Conservation (phyloP, 2,113 vertebrate species). For the Carettochelys insculpta region DNA sequence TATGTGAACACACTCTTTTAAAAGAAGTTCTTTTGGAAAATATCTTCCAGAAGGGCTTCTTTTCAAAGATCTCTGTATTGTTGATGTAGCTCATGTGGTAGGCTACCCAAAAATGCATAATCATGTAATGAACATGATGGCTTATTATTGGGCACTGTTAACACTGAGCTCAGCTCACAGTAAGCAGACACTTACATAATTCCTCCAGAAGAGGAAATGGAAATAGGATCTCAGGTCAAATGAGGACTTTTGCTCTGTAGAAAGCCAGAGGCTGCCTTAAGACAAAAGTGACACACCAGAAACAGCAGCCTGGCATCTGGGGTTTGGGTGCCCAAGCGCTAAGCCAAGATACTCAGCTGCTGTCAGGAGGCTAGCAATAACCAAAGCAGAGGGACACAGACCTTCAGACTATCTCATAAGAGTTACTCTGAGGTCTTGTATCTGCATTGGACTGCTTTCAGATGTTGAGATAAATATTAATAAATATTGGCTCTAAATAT, state of each 20-base stretch:
- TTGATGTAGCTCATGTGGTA: too few species aligned
- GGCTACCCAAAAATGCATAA: background rate
- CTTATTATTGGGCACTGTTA: background rate
- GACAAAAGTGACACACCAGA: background rate
- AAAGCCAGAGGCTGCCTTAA: background rate
- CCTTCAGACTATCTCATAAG: background rate
- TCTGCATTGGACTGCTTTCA: background rate
- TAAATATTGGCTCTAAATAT: background rate
- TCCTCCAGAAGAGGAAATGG: background rate
- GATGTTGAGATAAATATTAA: background rate
- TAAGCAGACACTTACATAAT: background rate
- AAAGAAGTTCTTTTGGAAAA: too few species aligned
- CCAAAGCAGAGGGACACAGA: background rate
- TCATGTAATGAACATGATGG: background rate
- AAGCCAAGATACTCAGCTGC: background rate
- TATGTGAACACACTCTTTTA: too few species aligned
- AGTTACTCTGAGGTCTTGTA: background rate
- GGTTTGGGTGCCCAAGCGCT: background rate
- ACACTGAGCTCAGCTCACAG: background rate
- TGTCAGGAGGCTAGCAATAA: background rate
- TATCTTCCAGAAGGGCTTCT: too few species aligned
- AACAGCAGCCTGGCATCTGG: rapidly evolving
- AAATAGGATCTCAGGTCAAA: background rate
- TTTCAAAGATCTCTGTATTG: too few species aligned
- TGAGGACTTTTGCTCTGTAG: background rate